Percentiles rank a stretch among this genome's conserved stretches.
phyloP scores from a whole-genome alignment of 2,113 vertebrate genomes.

The Paratilapia polleni region DNA sequence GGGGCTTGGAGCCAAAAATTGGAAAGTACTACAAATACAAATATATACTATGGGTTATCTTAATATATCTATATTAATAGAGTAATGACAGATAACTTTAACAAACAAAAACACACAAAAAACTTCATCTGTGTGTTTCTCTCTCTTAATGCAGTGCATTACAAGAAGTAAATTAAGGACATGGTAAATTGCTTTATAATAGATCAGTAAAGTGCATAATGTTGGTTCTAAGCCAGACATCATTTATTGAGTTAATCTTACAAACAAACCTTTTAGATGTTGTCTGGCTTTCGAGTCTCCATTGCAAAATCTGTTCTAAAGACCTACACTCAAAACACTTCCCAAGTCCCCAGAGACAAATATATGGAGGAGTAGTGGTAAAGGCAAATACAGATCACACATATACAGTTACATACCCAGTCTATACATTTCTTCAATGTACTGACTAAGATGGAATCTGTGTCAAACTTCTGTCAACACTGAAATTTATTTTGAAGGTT shows the following conservation, averaged over 20 bases:
- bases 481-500: background rate
- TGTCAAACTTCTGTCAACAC: conserved; percentile 33
- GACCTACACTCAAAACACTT: conserved; percentile 31
- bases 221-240: conserved; percentile 35
- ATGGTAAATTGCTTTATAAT: conserved; percentile 40
- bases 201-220: conserved; percentile 44
- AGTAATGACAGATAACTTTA: background rate
- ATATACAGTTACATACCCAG: conserved; percentile 8
- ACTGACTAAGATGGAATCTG: conserved; percentile 5
- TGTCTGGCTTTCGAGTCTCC: conserved; percentile 15
- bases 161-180: conserved; percentile 33
- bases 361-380: conserved; percentile 24
- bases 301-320: background rate
- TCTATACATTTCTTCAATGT: background rate
- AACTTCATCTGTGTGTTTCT: background rate
- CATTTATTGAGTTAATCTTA: conserved; percentile 36
- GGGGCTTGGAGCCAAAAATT: background rate
- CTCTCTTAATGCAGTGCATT: conserved; percentile 20
- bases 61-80: background rate
- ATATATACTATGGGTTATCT: background rate
- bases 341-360: conserved; percentile 11
- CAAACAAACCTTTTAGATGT: conserved; percentile 34
- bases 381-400: conserved; percentile 34
- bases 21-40: background rate
- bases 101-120: conserved; percentile 10